A percentile compares a stretch with the other conserved stretches of the same genome.
phyloP scores from a whole-genome alignment of 2,113 vertebrate genomes.

The Athene cunicularia region DNA sequence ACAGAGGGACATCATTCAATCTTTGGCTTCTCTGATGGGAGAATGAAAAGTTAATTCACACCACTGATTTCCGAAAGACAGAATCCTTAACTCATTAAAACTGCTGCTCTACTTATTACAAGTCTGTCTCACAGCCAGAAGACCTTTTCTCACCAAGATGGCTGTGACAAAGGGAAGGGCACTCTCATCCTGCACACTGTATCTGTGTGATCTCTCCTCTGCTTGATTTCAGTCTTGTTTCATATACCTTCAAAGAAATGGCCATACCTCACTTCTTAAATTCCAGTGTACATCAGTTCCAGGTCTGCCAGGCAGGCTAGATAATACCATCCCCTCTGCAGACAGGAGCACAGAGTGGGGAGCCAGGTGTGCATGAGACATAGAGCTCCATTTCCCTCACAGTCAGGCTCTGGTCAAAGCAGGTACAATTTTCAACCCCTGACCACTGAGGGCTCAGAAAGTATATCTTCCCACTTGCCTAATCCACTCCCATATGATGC shows the following conservation, averaged over 20 bases:
- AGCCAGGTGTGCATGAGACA: neutral
- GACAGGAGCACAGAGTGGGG: neutral
- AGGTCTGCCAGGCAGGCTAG: neutral
- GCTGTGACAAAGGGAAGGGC: neutral
- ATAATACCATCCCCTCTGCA: neutral
- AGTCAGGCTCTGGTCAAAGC: neutral
- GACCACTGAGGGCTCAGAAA: neutral
- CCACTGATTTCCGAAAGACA: neutral
- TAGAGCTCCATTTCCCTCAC: neutral
- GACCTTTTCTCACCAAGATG: neutral
- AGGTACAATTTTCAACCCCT: neutral
- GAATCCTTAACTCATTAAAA: neutral
- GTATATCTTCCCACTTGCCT: neutral
- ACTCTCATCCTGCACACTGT: neutral
- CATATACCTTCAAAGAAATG: neutral
- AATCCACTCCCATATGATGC: neutral
- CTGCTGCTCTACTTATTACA: neutral
- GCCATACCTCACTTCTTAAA: neutral
- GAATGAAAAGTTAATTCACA: neutral
- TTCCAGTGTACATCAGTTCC: neutral
- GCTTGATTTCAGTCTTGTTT: neutral
- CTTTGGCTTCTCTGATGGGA: neutral
- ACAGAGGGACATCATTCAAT: neutral
- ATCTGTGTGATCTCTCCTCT: neutral
- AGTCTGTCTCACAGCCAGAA: neutral